Base-by-base conservation (phyloP, 2,797 vertebrate species). In the Salmo trutta region DNA sequence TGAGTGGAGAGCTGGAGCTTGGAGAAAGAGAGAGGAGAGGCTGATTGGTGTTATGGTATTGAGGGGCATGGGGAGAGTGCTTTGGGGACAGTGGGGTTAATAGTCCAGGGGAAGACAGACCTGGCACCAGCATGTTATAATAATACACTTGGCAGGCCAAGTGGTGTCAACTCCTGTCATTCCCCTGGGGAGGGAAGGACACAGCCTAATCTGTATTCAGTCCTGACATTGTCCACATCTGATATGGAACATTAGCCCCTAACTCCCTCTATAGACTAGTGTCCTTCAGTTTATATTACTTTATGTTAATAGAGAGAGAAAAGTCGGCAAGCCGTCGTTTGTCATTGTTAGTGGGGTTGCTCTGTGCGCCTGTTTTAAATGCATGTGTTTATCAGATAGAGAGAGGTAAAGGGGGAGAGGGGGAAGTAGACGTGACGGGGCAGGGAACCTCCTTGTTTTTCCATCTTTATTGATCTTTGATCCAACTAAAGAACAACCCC, bases 221-320 rank as follows among this genome's bases (percentile, higher is more conserved):
- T 96, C 95, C 97, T 98, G 97, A 98, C 97, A 99, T 98, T 99
- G 98, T 97, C 96, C 96, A 96, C 95, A 98, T 98, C 96, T 98
- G 96, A 98, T 97, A 98, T 96, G 97, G 97, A 97, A 98, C 96
- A 98, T 98, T 98, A 98, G 97, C 96, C 96, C 94, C 96, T 96
- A 97, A 97, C 96, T 97, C 97, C 97, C 96, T 98, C 97, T 96
- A 97, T 95, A 98, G 96, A 97, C 96, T 97, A 95, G 96, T 98
- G 97, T 98, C 97, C 97, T 98, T 98, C 97, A 96, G 96, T 97
- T 97, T 98, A 96, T 98, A 97, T 98, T 98, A 96, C 97, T 98
- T 97, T 98, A 98, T 98, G 97, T 98, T 98, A 98, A 99, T 99
- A 98, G 96, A 98, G 92, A 91, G 88, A 96, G 96, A 97, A 97